phyloP scores from a whole-genome alignment of 2,797 vertebrate genomes.

The Propithecus perrieri region DNA sequence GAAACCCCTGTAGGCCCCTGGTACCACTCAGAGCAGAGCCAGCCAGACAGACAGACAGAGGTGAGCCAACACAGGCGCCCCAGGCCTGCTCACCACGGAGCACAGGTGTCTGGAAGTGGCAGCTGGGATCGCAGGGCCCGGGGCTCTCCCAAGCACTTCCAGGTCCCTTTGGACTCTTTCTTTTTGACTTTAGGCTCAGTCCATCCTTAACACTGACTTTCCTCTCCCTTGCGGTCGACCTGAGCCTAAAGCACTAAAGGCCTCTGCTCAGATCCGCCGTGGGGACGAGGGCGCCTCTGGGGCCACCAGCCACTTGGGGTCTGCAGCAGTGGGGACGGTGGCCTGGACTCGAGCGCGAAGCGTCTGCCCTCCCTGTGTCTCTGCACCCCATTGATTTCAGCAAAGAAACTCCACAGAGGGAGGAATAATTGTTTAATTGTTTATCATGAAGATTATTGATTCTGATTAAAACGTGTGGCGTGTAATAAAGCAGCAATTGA shows the following conservation, averaged over 20 bases:
- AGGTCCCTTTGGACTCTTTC: rapidly evolving
- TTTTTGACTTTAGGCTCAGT: rapidly evolving
- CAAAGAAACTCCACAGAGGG: conserved; percentile 82
- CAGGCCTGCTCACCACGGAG: neutral
- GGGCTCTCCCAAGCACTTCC: neutral
- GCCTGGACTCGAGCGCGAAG: conserved; percentile 27
- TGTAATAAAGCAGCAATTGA: conserved; percentile 84
- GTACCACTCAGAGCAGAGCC: neutral
- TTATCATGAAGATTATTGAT: conserved; percentile 87
- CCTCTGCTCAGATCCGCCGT: neutral
- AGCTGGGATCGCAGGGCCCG: neutral
- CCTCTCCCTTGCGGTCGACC: neutral
- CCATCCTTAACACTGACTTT: neutral
- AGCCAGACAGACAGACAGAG: neutral
- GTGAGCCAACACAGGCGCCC: neutral
- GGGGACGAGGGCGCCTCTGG: neutral
- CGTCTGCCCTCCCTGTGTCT: conserved; percentile 18
- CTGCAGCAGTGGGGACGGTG: neutral
- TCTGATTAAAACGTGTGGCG: conserved; percentile 86
- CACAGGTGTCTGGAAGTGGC: neutral
- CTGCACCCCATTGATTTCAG: conserved; percentile 80
- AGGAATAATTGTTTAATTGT: conserved; percentile 89
- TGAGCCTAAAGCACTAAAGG: conserved; percentile 37
- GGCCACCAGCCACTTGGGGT: neutral
- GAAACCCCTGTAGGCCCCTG: neutral